Evolutionary conservation across 1,140 invertebrate species (phyloP).

Genomic region (Drosophila lini): DNA sequence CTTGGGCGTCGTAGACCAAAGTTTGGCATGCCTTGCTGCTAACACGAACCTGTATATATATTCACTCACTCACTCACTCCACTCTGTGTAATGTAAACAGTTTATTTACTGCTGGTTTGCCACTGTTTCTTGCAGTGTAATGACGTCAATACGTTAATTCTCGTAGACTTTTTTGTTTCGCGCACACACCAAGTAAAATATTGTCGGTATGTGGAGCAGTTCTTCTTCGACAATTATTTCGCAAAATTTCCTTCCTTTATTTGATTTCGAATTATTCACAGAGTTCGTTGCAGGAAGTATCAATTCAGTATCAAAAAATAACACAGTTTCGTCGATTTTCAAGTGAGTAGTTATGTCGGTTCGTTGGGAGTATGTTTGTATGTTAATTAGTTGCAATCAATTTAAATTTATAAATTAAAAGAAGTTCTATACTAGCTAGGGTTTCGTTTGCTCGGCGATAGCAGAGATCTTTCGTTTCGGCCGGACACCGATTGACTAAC

Average conservation of each 20-base stretch:
- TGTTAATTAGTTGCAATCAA: constrained; percentile 43
- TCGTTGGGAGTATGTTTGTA: constrained; percentile 17
- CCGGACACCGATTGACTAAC: constrained; percentile 84
- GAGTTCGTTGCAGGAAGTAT: constrained; percentile 27
- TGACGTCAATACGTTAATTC: constrained; percentile 69
- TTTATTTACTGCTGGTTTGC: constrained; percentile 62
- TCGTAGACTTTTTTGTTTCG: constrained; percentile 31
- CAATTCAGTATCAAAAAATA: constrained; percentile 1
- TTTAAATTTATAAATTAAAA: constrained; percentile 46
- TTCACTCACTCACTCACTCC: constrained; percentile 49
- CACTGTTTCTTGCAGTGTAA: constrained; percentile 67
- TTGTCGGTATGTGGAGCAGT: constrained; percentile 55
- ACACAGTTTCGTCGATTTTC: constrained; percentile 32
- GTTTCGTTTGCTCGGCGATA: constrained; percentile 69
- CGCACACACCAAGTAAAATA: constrained; percentile 39
- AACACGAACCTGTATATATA: constrained; percentile 41
- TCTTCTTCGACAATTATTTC: constrained; percentile 47
- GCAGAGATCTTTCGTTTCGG: constrained; percentile 84
- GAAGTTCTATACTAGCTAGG: constrained; percentile 57
- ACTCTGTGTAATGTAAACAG: constrained; percentile 46
- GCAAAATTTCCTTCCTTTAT: constrained; percentile 20
- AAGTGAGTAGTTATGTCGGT: constrained; percentile 25
- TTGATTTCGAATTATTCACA: constrained; percentile 18
- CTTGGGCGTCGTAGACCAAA: constrained; percentile 64
- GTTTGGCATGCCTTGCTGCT: constrained; percentile 52